Evolutionary conservation across 1,140 invertebrate species (phyloP), one percentile per base, ranked within the genome.

Genomic region (Carposina sasakii): DNA sequence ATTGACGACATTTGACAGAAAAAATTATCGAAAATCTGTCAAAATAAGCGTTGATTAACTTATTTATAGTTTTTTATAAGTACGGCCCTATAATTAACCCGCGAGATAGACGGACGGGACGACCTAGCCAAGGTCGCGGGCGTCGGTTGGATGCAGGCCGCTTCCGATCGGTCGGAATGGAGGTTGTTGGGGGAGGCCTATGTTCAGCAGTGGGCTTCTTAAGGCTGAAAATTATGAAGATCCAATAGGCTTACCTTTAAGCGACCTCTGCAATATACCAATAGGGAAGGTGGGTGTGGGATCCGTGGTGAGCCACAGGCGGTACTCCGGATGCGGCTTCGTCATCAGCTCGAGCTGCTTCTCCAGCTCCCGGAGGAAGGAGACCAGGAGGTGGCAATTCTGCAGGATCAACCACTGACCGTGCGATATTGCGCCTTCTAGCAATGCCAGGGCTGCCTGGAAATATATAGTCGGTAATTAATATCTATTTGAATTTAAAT

Each of bases 301-400:
- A 71, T 97, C 95, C 0, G 95, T 97, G 1, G 95, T 97, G 20
- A 98, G 79, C 95, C 95, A 98, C 0, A 98, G 82, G n/a, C 96
- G 85, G 76, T 97, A 97, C 73, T 96, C 93, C 0, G 93, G 91
- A 87, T 97, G 94, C 0, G 93, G 93, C 60, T 91, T 92, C 33
- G 82, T 88, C 44, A 94, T 88, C 59, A 90, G 87, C 57, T 96
- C 94, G 30, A 97, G 73, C 52, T 91, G 86, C 68, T 96, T 96
- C 73, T 97, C 95, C 34, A 97, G 76, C 33, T 91, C 89, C 19
- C 88, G 88, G 0, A 95, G 87, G 85, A 96, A 97, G n/a, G 86
- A 85, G 0, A 95, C 85, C 5, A 96, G 73, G 43, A 97, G 85
- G 72, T 98, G 95, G 57, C 95, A 96, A 74, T 97, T 97, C 85